Evolutionary conservation across 2,888 invertebrate genomes (phyloP), one percentile per base, ranked within the genome.

Genomic region (Drosophila flavopinicola): DNA sequence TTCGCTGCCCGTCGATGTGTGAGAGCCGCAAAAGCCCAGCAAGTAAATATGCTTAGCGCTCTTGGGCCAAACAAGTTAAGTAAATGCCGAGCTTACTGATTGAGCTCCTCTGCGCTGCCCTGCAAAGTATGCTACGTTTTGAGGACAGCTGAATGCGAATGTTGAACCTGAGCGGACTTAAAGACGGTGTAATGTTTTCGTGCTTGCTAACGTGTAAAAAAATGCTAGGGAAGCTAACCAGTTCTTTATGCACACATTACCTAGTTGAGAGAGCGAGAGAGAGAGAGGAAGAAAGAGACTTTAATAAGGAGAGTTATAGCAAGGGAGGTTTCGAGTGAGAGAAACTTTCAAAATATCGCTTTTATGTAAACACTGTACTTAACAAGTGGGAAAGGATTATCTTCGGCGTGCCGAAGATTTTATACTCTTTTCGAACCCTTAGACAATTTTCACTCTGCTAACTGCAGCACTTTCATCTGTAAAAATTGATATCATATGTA

Each of bases 1-100:
- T 77, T 72, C 72, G 61, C 53, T 76, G 59, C 65, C 42, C 54
- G 66, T 35, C 63, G 47, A 68, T 53, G 72, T 64, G 54, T 44
- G 42, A 29, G 48, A n/a, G 35, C 38, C 23, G 13, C 48, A 15
- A 41, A 51, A 42, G 20, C 27, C 27, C 13, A n/a, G 24, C n/a
- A 24, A 24, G 37, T 33, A 49, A 51, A 56, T 33, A 37, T 24
- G 35, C 24, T 35, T 10, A 49, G 10, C 6, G 30, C 56, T 53
- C 10, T 24, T 10, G 24, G 15, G 15, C 24, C 23, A 44, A 37
- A n/a, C 29, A 41, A 38, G 38, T 60, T 59, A 29, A 24, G 20
- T 24, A 25, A 59, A 60, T 35, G 30, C 7, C 10, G 11, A 47
- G 29, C 29, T 49, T 29, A 27, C n/a, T 10, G 57, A 3, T 7